Evolutionary conservation across 2,113 vertebrate species (phyloP), one percentile per base, ranked within the genome.

Genomic region (Willisornis vidua): DNA sequence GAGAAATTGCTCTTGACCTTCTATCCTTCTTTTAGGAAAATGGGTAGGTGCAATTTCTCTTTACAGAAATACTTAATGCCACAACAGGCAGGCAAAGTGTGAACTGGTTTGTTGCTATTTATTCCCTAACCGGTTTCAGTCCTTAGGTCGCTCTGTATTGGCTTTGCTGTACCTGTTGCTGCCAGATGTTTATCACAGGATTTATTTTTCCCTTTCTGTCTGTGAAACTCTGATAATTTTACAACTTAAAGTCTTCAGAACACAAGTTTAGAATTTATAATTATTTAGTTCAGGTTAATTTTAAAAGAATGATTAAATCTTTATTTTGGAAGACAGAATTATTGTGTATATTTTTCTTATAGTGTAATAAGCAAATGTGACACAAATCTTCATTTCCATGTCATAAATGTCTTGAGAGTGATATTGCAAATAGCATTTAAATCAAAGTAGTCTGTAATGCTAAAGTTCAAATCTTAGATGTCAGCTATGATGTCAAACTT

Each of bases 11-110:
- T 90, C 63, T 65, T 96, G 82, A 93, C 58, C 52, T 89, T 93
- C 73, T 35, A 63, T 81, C 62, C 51, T 95, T 87, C 51, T 95
- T 87, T 82, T 74, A 61, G 74, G 75, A 67, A 88, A 94, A 93
- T 43, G 48, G n/a, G 63, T 74, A 55, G 41, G 35, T 91, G 39
- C 68, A 68, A 78, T 95, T 89, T 96, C 46, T 95, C 62, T 90
- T 91, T 94, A 91, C 78, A 70, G 72, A 59, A 96, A 96, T 84
- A 85, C 89, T 85, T 89, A 84, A 90, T 89, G 79, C 67, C 55
- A 54, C 3, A 7, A 61, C 51, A 62, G 68, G 48, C 81, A 93
- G 72, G 70, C 89, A 74, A 88, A 93, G 89, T 89, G 77, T 61
- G 74, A 92, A 79, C 29, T 16, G 24, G 28, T 82, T 65, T 79